Percentiles rank a stretch among this genome's conserved stretches.
Conservation (phyloP, 2,797 vertebrate species). For the Pterois miles region DNA sequence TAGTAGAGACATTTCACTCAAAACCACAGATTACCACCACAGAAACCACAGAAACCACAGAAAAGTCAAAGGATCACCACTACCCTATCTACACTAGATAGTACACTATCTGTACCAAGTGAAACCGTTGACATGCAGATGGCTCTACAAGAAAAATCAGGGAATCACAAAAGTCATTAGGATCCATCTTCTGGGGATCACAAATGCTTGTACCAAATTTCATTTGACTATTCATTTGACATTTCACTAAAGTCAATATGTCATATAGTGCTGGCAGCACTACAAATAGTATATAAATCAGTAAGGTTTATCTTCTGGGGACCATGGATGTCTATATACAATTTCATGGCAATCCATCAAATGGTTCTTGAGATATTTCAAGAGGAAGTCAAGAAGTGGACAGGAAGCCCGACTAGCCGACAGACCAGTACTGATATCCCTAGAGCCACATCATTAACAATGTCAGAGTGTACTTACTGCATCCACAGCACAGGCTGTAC, state of each 20-base stretch:
- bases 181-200: background rate
- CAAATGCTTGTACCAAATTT: background rate
- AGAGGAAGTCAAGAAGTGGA: background rate
- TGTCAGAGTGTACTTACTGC: background rate
- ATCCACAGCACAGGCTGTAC: slow-evolving; percentile 21
- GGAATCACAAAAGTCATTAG: background rate
- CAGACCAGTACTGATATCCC: background rate
- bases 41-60: too few species aligned
- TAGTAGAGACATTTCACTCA: background rate
- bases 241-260: background rate
- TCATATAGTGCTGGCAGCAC: background rate
- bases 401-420: too few species aligned
- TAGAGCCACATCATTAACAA: background rate
- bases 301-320: background rate
- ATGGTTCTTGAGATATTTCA: background rate
- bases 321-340: background rate
- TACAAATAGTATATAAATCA: background rate
- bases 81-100: too few species aligned
- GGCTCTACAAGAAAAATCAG: background rate
- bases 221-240: too few species aligned
- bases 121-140: background rate
- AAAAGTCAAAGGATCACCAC: background rate
- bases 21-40: too few species aligned
- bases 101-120: background rate
- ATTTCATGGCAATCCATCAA: background rate